A percentile compares a stretch with the other conserved stretches of the same genome.
phyloP scores from a whole-genome alignment of 2,113 vertebrate species.

The Ammospiza nelsoni region DNA sequence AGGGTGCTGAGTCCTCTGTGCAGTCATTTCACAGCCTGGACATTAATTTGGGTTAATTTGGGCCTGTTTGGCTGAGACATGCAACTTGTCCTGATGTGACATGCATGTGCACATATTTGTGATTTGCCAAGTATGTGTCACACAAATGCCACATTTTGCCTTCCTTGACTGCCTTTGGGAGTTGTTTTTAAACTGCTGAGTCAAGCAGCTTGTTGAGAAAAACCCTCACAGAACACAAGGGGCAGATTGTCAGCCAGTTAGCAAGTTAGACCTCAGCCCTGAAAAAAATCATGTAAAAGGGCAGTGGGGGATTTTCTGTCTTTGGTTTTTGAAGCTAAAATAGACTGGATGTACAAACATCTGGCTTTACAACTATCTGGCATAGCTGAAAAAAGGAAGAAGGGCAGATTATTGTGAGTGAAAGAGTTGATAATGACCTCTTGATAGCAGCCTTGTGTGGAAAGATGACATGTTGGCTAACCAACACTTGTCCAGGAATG shows the following conservation, averaged over 20 bases:
- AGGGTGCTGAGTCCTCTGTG: background rate
- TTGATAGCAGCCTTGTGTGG: background rate
- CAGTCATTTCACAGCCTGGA: background rate
- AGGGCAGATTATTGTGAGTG: background rate
- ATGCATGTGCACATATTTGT: background rate
- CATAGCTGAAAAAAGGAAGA: background rate
- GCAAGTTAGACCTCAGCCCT: background rate
- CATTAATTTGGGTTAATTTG: background rate
- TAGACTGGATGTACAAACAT: background rate
- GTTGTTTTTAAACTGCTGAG: background rate
- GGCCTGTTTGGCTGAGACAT: background rate
- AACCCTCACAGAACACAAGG: background rate
- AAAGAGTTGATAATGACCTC: background rate
- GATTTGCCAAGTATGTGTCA: background rate
- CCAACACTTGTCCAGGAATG: background rate
- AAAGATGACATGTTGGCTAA: background rate
- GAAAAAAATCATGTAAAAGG: background rate
- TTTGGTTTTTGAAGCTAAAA: background rate
- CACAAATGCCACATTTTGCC: background rate
- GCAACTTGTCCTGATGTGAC: background rate
- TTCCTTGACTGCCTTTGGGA: background rate
- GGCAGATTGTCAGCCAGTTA: background rate
- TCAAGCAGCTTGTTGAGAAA: background rate
- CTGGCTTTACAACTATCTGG: background rate
- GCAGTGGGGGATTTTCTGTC: background rate